A percentile compares a stretch with the other conserved stretches of the same genome.
These are phyloP conservation scores for Rhynchophorus ferrugineus DNA, from an alignment of 1,140 invertebrate species.

Conservation along the genomic window DNA sequence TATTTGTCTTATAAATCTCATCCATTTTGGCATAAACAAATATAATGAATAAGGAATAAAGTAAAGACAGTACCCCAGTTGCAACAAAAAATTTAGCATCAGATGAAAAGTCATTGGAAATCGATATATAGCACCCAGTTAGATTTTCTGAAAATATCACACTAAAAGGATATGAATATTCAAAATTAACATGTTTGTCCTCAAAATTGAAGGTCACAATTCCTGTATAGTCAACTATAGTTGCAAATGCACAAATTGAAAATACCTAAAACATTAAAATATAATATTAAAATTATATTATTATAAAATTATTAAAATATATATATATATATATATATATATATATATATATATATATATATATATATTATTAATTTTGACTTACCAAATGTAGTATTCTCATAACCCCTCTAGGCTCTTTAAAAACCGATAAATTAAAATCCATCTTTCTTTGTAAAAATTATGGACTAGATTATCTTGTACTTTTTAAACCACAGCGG, in stretches of 20 bases:
- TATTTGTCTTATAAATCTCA: constrained; percentile 51
- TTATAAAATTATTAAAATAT: not conserved
- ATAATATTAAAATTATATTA: not conserved
- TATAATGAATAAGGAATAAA: constrained; percentile 53
- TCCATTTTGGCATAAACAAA: constrained; percentile 54
- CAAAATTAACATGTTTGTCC: constrained; percentile 9
- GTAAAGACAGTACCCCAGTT: constrained; percentile 57
- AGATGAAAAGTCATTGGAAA: constrained; percentile 47
- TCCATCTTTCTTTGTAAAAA: constrained; percentile 34
- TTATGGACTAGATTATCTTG: not conserved
- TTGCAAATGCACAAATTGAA: constrained; percentile 53
- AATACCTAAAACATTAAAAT: constrained; percentile 43
- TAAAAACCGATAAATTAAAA: constrained; percentile 46
- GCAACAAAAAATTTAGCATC: constrained; percentile 63
- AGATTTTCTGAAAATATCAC: constrained; percentile 2
- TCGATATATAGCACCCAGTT: constrained; percentile 7
- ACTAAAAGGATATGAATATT: constrained; percentile 35
- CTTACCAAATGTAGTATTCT: constrained; percentile 50
- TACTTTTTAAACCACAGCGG: constrained; percentile 8
- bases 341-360: constrained; percentile 8
- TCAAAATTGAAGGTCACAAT: constrained; percentile 17
- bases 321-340: constrained; percentile 8
- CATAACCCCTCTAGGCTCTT: constrained; percentile 54
- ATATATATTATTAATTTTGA: constrained; percentile 4
- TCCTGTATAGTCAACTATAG: constrained; percentile 45